phyloP scores from a whole-genome alignment of 2,888 invertebrate genomes.

The Cremastinae sp. region DNA sequence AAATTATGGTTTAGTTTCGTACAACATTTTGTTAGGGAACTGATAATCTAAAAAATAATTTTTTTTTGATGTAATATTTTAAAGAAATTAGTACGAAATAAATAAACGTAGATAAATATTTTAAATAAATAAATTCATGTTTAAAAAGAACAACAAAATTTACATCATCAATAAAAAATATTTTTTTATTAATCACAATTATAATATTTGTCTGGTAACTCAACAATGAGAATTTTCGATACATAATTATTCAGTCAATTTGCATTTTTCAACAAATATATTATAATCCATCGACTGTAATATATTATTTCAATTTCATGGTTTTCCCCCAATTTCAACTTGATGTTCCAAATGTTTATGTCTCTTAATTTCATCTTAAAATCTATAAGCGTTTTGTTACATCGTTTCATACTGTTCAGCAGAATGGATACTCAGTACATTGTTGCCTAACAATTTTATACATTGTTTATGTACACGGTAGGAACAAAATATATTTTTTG shows the following conservation, averaged over 20 bases:
- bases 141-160: neutral
- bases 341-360: neutral
- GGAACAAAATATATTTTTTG: conserved; percentile 46
- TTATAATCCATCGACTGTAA: conserved; percentile 2
- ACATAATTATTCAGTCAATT: conserved; percentile 24
- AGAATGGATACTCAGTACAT: conserved; percentile 17
- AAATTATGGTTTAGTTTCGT: no score
- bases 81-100: no score
- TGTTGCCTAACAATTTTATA: conserved; percentile 48
- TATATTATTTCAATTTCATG: neutral
- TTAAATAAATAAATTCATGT: neutral
- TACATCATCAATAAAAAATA: conserved; percentile 41
- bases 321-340: conserved; percentile 1
- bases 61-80: no score
- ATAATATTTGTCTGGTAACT: conserved; percentile 34
- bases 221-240: conserved; percentile 9
- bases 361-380: conserved; percentile 16
- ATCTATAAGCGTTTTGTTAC: conserved; percentile 32
- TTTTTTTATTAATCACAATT: conserved; percentile 35
- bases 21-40: no score
- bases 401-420: conserved; percentile 11
- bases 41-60: no score
- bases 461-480: conserved; percentile 43
- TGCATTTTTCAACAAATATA: conserved; percentile 19
- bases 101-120: neutral